Conservation (phyloP, 2,797 vertebrate genomes). For the Acipenser ruthenus region DNA sequence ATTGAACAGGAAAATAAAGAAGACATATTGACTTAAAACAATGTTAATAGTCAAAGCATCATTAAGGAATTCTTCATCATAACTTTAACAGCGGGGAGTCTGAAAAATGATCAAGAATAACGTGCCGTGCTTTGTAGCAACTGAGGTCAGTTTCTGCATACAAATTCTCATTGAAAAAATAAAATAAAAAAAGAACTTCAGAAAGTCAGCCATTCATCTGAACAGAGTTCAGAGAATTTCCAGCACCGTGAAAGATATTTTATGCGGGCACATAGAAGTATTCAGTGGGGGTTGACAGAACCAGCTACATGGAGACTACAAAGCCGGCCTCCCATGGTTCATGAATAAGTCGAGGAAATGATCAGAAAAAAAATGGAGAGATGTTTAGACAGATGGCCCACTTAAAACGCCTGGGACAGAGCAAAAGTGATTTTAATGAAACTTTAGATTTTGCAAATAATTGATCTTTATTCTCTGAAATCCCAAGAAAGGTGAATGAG, state of each 20-base stretch:
- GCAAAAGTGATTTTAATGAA: constrained; percentile 90
- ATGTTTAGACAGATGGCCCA: constrained; percentile 33
- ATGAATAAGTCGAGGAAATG: constrained; percentile 88
- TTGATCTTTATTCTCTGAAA: constrained; percentile 76
- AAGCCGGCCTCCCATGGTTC: constrained; percentile 98
- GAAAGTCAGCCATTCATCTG: constrained; percentile 37
- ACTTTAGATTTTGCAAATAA: constrained; percentile 91
- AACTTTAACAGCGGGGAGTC: constrained; percentile 82
- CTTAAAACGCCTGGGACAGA: constrained; percentile 82
- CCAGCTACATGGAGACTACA: constrained; percentile 90
- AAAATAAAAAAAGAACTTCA: no score
- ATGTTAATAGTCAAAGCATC: constrained; percentile 85
- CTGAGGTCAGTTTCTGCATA: constrained; percentile 94
- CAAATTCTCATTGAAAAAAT: constrained; percentile 77
- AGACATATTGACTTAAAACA: constrained; percentile 88
- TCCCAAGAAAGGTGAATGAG: constrained; percentile 64
- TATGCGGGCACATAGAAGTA: constrained; percentile 83
- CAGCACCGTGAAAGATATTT: constrained; percentile 73
- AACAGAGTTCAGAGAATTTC: constrained; percentile 76
- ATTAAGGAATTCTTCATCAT: constrained; percentile 94
- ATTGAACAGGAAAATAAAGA: constrained; percentile 65
- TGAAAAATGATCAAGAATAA: constrained; percentile 96
- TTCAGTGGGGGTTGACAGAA: constrained; percentile 88
- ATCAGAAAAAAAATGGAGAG: constrained; percentile 5
- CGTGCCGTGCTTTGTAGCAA: constrained; percentile 80